Conservation (phyloP, 2,113 vertebrate species). For the Butorides virescens region DNA sequence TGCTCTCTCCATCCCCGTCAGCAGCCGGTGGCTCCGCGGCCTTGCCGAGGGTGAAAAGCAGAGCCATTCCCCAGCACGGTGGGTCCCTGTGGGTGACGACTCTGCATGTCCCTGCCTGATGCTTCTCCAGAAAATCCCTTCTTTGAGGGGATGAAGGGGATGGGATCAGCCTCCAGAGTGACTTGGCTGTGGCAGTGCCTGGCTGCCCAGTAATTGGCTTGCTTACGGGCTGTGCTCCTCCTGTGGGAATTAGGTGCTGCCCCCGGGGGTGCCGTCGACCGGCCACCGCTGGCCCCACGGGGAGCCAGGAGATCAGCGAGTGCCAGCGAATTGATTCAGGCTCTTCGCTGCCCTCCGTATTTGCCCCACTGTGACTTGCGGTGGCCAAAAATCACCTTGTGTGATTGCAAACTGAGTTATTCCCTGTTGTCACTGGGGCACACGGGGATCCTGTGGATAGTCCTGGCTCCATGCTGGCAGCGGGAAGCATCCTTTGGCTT, state of each 20-base stretch:
- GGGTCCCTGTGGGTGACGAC: fast-evolving
- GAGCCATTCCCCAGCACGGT: neutral
- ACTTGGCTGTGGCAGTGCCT: neutral
- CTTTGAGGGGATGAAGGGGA: neutral
- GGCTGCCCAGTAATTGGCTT: neutral
- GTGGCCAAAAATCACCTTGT: neutral
- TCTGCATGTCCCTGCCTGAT: neutral
- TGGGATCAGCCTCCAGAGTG: neutral
- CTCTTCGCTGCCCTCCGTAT: neutral
- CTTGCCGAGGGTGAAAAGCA: neutral
- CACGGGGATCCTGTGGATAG: fast-evolving
- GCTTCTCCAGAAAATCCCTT: neutral
- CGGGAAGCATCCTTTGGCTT: neutral
- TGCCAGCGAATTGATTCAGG: too few relatives aligned
- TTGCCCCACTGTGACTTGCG: neutral
- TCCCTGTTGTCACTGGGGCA: fast-evolving
- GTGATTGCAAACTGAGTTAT: neutral
- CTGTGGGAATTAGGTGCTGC: neutral
- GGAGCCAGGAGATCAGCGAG: neutral
- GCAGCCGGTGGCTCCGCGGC: neutral
- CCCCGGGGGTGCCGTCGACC: neutral
- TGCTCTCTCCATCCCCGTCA: neutral
- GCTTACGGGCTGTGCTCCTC: neutral
- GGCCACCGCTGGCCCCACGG: neutral
- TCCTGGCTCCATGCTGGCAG: neutral